Evolutionary conservation across 2,888 invertebrate genomes (phyloP).

Genomic region (Lepidocyrtinus sp.): DNA sequence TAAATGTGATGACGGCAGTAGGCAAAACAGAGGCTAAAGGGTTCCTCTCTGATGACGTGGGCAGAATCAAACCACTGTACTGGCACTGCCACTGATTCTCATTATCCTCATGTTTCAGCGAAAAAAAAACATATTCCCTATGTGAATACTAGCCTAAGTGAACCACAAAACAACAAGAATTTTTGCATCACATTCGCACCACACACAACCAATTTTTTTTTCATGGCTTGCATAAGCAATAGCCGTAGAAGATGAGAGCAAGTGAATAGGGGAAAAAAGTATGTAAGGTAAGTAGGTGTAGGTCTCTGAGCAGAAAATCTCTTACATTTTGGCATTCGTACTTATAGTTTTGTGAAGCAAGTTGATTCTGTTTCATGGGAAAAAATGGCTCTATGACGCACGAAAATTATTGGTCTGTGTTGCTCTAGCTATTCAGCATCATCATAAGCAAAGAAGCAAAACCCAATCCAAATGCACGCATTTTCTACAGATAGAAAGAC

Average conservation of each 20-base stretch:
- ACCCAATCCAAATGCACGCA: constrained; percentile 8
- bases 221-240: constrained; percentile 23
- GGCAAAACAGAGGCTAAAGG: constrained; percentile 35
- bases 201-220: constrained; percentile 24
- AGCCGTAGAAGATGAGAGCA: not conserved
- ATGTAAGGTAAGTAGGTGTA: constrained; percentile 31
- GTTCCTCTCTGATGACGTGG: constrained; percentile 50
- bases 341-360: constrained; percentile 27
- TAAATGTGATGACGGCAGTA: constrained; percentile 46
- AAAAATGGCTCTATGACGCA: constrained; percentile 52
- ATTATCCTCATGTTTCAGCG: not conserved
- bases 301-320: constrained; percentile 18
- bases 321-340: constrained; percentile 2
- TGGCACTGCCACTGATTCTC: constrained; percentile 10
- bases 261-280: not conserved
- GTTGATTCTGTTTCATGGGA: constrained; percentile 49
- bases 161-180: not conserved
- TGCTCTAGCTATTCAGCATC: too few species aligned
- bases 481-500: not conserved
- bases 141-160: not conserved
- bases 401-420: constrained; percentile 50
- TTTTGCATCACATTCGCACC: constrained; percentile 3
- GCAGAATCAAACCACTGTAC: constrained; percentile 43
- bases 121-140: not conserved
- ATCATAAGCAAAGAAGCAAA: too few species aligned